Conservation (phyloP, 2,888 invertebrate genomes). For the Drosophila rellima region DNA sequence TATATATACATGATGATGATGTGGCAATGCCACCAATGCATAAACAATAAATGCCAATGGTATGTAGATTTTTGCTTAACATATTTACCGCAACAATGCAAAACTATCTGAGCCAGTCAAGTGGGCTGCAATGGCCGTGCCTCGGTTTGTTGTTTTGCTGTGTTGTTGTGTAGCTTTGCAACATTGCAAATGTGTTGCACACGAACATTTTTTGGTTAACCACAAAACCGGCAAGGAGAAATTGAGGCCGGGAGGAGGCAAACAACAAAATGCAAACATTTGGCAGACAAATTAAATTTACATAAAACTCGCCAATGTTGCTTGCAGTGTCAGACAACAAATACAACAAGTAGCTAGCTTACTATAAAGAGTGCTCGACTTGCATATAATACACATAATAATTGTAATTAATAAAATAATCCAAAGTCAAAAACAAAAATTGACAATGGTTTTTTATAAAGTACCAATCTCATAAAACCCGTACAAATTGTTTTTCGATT, state of each 20-base stretch:
- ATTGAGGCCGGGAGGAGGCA: constrained; percentile 9
- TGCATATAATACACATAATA: not conserved
- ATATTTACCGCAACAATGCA: constrained; percentile 79
- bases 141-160: not conserved
- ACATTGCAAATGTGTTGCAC: constrained; percentile 66
- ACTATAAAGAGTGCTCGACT: not conserved
- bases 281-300: constrained; percentile 70
- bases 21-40: constrained; percentile 65
- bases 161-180: constrained; percentile 35
- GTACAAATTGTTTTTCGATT: not conserved
- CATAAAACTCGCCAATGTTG: constrained; percentile 39
- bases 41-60: constrained; percentile 79
- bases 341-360: constrained; percentile 26
- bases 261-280: constrained; percentile 30
- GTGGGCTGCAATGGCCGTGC: constrained; percentile 17
- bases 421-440: not conserved
- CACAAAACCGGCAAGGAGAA: constrained; percentile 47
- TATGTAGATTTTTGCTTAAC: constrained; percentile 78
- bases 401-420: not conserved
- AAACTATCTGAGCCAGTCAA: constrained; percentile 67
- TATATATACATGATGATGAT: constrained; percentile 33
- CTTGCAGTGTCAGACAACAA: not conserved
- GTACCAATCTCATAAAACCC: not conserved
- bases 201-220: constrained; percentile 71
- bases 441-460: not conserved